phyloP scores from a whole-genome alignment of 2,113 vertebrate species.

The Felis catus region F.catus_Fca126_mat1.0 CM031420.1:91863501-91864000 shows the following conservation, averaged over 20 bases:
- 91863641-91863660: background rate
- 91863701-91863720: slow-evolving; percentile 8
- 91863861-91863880: background rate
- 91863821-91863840: background rate
- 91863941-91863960: background rate
- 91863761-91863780: background rate
- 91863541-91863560: background rate
- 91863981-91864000: slow-evolving; percentile 7
- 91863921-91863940: background rate
- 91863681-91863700: background rate
- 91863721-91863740: background rate
- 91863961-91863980: background rate
- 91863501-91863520: background rate
- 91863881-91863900: background rate
- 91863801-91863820: background rate
- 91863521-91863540: background rate
- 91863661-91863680: background rate
- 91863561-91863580: slow-evolving; percentile 14
- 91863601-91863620: background rate
- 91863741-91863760: background rate
- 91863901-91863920: background rate
- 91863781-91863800: background rate
- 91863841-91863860: background rate
- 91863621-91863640: background rate
- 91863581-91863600: background rate